A percentile compares a stretch with the other conserved stretches of the same genome.
Evolutionary conservation across 2,113 vertebrate genomes (phyloP).

Genomic region (Ginglymostoma cirratum): DNA sequence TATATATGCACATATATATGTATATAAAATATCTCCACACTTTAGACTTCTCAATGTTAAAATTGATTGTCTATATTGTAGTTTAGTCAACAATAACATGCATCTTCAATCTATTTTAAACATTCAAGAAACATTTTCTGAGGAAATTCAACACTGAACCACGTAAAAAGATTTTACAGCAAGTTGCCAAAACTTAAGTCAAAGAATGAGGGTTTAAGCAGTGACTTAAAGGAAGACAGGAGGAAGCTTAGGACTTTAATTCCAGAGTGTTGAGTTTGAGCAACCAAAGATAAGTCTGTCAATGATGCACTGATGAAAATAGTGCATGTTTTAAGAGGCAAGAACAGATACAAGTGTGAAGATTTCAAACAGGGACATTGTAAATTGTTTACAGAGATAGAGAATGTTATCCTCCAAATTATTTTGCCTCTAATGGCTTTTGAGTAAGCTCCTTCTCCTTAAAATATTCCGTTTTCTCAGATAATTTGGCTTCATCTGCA

Average conservation of each 20-base stretch:
- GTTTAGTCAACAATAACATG: background rate
- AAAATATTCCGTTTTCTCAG: background rate
- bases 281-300: background rate
- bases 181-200: background rate
- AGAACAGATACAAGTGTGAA: background rate
- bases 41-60: background rate
- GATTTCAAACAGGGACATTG: background rate
- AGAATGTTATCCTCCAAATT: background rate
- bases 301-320: background rate
- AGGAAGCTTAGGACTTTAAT: background rate
- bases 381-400: background rate
- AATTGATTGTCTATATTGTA: background rate
- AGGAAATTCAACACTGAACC: background rate
- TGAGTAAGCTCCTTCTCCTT: background rate
- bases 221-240: background rate
- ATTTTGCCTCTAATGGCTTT: background rate
- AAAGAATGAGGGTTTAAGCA: background rate
- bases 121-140: background rate
- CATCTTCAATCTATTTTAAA: background rate
- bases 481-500: background rate
- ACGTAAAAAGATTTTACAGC: background rate
- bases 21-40: background rate
- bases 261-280: background rate
- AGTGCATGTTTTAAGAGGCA: background rate
- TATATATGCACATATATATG: no score